Evolutionary conservation across 1,140 invertebrate genomes (phyloP), one percentile per base, ranked within the genome.

Genomic region (Nymphalis io): DNA sequence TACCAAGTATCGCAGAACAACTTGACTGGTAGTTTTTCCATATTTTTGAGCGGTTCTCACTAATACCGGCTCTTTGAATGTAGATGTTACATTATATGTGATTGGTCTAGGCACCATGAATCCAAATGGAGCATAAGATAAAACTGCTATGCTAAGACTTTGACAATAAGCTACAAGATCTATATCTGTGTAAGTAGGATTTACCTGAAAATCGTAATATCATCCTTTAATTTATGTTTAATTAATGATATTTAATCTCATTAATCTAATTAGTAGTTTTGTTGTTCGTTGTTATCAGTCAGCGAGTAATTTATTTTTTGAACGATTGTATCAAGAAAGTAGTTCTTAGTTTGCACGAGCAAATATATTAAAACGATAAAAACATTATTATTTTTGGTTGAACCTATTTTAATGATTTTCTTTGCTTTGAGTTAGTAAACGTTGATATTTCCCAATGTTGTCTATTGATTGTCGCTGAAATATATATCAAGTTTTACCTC

Each of bases 81-180:
- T 88, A 0, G 93, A 85, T 21, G 88, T 81, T 8, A 55, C 18
- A 16, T 33, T 15, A 5, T 48, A 18, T 10, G 18, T 39, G 15
- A 51, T 58, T 60, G 18, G 66, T 42, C 85, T 79, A 61, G 75
- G 70, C 2, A 92, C 85, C 58, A 93, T 85, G 44, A 95, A 94
- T 2, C 95, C 96, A 16, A 97, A 92, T 1, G 96, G 95, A 80
- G 94, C 94, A 89, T 96, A 97, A 1, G 95, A 95, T 40, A 94
- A 95, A 4, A 97, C 80, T 1, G 82, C 73, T 20, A 97, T 95
- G 8, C 92, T 92, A 11, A 93, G 87, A n/a, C 88, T 74, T 63
- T 93, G 92, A 83, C 95, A 96, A 71, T 94, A 95, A 10, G 93
- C 84, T 21, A 94, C 88, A 58, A 96, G 81, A 60, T 94, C 92